These are phyloP conservation scores for Kuschelorhynchus macadamiae DNA, from an alignment of 2,888 invertebrate species.

Conservation along the genomic window DNA sequence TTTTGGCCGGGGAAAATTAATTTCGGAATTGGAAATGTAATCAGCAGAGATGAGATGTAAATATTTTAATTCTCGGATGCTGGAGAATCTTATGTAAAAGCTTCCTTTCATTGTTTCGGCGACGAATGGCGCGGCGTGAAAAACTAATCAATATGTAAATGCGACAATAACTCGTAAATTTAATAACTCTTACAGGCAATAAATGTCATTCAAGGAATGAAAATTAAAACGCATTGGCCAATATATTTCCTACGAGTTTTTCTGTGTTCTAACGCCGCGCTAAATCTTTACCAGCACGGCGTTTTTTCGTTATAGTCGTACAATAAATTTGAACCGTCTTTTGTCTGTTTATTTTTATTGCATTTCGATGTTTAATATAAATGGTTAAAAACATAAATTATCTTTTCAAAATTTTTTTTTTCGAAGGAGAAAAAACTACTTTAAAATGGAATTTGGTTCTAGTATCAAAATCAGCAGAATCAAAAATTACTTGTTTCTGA, in stretches of 20 bases:
- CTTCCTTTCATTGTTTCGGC: conserved; percentile 41
- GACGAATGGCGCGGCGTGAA: conserved; percentile 31
- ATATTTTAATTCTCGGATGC: conserved; percentile 64
- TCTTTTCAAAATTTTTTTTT: too few relatives aligned
- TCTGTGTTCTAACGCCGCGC: conserved; percentile 35
- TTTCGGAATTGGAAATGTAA: conserved; percentile 67
- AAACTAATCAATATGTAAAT: conserved; percentile 61
- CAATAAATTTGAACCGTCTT: conserved; percentile 38
- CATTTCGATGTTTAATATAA: conserved; percentile 13
- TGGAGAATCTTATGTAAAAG: conserved; percentile 52
- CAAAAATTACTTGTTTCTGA: too few relatives aligned
- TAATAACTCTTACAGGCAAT: conserved; percentile 57
- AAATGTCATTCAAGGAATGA: conserved; percentile 54
- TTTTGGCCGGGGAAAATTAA: conserved; percentile 66
- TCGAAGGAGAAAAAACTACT: too few relatives aligned
- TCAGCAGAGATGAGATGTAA: conserved; percentile 66
- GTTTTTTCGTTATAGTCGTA: conserved; percentile 35
- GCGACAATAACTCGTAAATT: conserved; percentile 59
- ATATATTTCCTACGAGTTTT: conserved; percentile 46
- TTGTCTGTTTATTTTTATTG: conserved; percentile 51
- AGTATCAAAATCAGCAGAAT: too few relatives aligned
- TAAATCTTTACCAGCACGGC: conserved; percentile 41
- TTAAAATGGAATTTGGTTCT: too few relatives aligned
- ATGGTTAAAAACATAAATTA: too few relatives aligned
- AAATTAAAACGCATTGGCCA: conserved; percentile 53